A percentile compares a stretch with the other conserved stretches of the same genome.
These are phyloP conservation scores for Diarsia rubi DNA, from an alignment of 2,888 invertebrate species.

Conservation along the genomic window DNA sequence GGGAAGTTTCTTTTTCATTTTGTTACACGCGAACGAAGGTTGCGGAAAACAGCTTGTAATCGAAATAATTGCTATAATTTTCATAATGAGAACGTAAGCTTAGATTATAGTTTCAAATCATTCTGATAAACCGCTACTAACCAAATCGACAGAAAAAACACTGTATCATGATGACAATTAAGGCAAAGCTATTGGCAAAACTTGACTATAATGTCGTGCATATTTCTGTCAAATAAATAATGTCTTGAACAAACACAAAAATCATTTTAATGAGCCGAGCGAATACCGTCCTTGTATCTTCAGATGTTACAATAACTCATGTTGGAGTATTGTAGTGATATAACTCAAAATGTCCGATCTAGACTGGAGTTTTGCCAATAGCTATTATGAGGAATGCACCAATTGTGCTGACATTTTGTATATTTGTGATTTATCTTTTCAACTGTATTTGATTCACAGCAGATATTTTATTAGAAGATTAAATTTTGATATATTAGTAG, in stretches of 20 bases:
- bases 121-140: neutral
- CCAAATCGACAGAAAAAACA: neutral
- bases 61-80: too few species aligned
- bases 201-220: too few species aligned
- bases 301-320: constrained; percentile 19
- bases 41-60: too few species aligned
- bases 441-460: neutral
- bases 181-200: neutral
- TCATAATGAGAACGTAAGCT: neutral
- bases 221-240: neutral
- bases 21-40: too few species aligned
- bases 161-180: neutral
- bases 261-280: neutral
- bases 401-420: constrained; percentile 15
- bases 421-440: constrained; percentile 1
- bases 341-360: constrained; percentile 1
- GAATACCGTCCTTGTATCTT: neutral
- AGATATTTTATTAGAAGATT: neutral
- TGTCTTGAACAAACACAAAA: neutral
- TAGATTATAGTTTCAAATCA: neutral
- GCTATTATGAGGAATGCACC: neutral
- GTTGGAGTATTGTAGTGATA: neutral
- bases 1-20: too few species aligned
- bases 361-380: constrained; percentile 28
- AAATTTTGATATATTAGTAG: neutral